Evolutionary conservation across 2,888 invertebrate species (phyloP).

Genomic region (Gibbula magus): DNA sequence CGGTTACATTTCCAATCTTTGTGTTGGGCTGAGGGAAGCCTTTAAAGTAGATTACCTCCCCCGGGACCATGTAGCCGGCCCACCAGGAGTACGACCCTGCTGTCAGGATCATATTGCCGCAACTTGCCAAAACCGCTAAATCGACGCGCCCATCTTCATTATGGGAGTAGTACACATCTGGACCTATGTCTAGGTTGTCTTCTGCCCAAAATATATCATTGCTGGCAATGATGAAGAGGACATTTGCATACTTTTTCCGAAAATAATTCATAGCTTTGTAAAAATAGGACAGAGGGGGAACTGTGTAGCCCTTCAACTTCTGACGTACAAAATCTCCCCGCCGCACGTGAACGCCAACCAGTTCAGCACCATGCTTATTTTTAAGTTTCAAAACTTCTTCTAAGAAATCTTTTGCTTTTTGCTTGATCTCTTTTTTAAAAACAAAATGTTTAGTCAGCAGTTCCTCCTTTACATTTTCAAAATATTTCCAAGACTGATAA

Average conservation of each 20-base stretch:
- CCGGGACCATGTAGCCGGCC: conserved; percentile 72
- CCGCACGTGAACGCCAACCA: conserved; percentile 72
- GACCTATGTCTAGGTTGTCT: conserved; percentile 53
- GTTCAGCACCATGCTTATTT: conserved; percentile 40
- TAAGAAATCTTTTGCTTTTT: conserved; percentile 46
- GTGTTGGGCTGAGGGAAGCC: conserved; percentile 71
- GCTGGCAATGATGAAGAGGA: conserved; percentile 72
- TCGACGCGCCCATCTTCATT: conserved; percentile 66
- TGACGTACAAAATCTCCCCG: conserved; percentile 73
- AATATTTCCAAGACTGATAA: conserved; percentile 67
- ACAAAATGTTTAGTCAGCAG: conserved; percentile 53
- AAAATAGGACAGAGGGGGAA: conserved; percentile 70
- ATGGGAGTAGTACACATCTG: conserved; percentile 53
- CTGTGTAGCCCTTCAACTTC: conserved; percentile 69
- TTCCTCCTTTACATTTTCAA: conserved; percentile 47
- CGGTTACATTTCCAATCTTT: conserved; percentile 66
- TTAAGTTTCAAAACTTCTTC: conserved; percentile 31
- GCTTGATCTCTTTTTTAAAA: conserved; percentile 48
- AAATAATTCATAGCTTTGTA: conserved; percentile 67
- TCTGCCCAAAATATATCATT: conserved; percentile 72
- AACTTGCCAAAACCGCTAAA: conserved; percentile 68
- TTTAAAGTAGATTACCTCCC: conserved; percentile 70
- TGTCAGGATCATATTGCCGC: conserved; percentile 71
- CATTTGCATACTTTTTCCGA: conserved; percentile 52
- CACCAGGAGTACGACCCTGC: conserved; percentile 76